Conservation (phyloP, 2,113 vertebrate species). For the Crotalus horridus region DNA sequence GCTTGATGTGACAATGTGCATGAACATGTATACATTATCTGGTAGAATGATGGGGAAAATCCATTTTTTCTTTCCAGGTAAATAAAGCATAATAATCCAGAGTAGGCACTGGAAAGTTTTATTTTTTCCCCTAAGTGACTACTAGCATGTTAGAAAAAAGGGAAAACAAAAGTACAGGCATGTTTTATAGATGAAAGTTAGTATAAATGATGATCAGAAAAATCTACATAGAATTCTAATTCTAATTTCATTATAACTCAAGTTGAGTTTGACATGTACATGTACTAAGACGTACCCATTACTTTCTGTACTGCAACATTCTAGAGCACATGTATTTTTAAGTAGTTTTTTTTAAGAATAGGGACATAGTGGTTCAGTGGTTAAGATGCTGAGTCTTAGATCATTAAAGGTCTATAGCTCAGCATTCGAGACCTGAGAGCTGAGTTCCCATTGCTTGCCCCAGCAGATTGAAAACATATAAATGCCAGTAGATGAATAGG, state of each 20-base stretch:
- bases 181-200: not conserved
- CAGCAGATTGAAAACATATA: no score
- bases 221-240: not conserved
- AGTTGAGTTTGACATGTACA: not conserved
- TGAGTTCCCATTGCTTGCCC: no score
- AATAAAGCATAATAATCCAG: not conserved
- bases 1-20: not conserved
- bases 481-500: no score
- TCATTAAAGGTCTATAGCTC: no score
- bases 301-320: not conserved
- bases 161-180: not conserved
- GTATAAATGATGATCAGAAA: not conserved
- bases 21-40: not conserved
- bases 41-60: not conserved
- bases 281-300: not conserved
- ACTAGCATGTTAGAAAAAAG: not conserved
- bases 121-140: not conserved
- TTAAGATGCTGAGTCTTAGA: no score
- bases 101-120: not conserved
- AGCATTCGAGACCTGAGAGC: no score
- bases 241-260: not conserved
- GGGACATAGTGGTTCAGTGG: no score
- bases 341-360: no score
- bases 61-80: not conserved
- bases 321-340: not conserved